Evolutionary conservation across 2,888 invertebrate species (phyloP), one percentile per base, ranked within the genome.

Genomic region (Ochropleura plecta): DNA sequence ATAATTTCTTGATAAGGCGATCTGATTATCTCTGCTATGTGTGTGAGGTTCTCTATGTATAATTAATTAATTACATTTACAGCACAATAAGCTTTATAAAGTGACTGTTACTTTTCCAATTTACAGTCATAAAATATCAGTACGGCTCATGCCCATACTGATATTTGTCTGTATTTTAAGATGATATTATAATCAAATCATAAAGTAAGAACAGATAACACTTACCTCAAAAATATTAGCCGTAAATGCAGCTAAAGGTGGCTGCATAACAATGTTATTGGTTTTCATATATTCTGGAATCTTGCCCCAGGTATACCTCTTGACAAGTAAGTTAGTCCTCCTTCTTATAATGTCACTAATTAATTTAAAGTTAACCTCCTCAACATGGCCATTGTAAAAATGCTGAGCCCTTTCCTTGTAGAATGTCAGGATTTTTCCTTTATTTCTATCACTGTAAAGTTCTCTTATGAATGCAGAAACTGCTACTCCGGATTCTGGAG

Each of bases 351-450:
- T 97, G 88, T 98, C 98, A 74, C 98, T 98, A 48, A 99, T 98
- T 44, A 98, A 97, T 84, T 98, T 98, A 90, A 98, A 98, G 86
- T 98, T 98, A 0, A 98, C 97, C 93, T 99, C 98, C 90, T 98
- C 98, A 0, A 98, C 98, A 76, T 98, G 98, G 0, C 98, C 98
- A 82, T 98, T 98, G 90, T 99, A 99, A 86, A 99, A 98, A 85
- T 98, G 98, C 86, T 98, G 98, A 0, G 98, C 98, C 89, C 98
- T 97, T 90, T 98, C 98, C 90, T 98, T 98, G 92, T 98, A 99
- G 93, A 99, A 99, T 14, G 98, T 98, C 82, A 98, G 94, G 55
- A 98, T 97, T 92, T 98, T 98, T 0, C 98, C 98, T 90, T 98
- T 98, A 46, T 97, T 97, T 88, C 97, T 97, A 88, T 99, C 98